Base-by-base conservation (phyloP, 1,140 invertebrate species). In the Zelostemma sp. region DNA sequence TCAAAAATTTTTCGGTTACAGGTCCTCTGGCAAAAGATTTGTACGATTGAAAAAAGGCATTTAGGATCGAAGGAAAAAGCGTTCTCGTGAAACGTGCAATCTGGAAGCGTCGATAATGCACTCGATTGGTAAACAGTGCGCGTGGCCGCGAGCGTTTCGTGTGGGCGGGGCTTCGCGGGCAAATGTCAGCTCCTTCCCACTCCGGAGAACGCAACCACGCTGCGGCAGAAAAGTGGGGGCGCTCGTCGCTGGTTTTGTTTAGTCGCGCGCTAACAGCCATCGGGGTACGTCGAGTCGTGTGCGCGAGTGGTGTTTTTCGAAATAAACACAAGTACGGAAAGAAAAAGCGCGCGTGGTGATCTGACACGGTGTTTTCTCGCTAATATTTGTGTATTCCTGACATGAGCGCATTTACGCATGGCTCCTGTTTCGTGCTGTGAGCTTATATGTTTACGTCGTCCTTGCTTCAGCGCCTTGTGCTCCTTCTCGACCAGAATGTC, bases 231-330 rank as follows among this genome's bases (percentile, higher is more conserved):
- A 45, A 54, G 71, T 67, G 71, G 66, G 65, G 66, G 63, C 50
- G 48, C 35, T 46, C 55, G 14, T 40, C 60, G 33, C 51, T 61
- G 51, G 72, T 76, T 82, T 80, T 83, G 79, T 84, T 85, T 84
- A 85, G 83, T 85, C 82, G 81, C 77, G 78, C 81, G 84, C 79
- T 83, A 82, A 85, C 79, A 82, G 80, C 83, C 80, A 80, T 67
- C 77, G 77, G 73, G 76, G 64, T 67, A 75, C 67, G 75, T 74
- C 51, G 68, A 4, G 70, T 75, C 40, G 51, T 72, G 69, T 69
- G 71, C 33, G 70, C 65, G 67, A 54, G 71, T 75, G 50, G 53
- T 59, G 68, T 59, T 9, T 35, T 35, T 56, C 45, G 47, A 28
- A 28, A 28, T 28, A 55, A 18, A 12, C 31, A 35, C 15, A 18